These are phyloP conservation scores for Leptoclinus maculatus DNA, from an alignment of 2,797 vertebrate genomes.

Conservation along the genomic window DNA sequence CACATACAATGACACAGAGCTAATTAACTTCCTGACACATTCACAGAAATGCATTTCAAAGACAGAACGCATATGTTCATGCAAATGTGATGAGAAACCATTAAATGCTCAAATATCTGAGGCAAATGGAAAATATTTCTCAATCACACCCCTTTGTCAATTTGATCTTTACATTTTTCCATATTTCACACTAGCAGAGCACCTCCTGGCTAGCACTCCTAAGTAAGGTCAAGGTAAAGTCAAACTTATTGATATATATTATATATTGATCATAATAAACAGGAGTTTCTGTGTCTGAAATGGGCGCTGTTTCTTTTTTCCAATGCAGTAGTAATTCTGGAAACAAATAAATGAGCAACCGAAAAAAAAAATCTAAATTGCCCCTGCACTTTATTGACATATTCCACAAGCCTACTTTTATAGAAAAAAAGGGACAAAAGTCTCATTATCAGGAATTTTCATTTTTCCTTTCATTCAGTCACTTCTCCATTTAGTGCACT, in stretches of 20 bases:
- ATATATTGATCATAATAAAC: slow-evolving; percentile 37
- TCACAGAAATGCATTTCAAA: slow-evolving; percentile 80
- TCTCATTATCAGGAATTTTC: slow-evolving; percentile 41
- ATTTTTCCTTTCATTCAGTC: slow-evolving; percentile 45
- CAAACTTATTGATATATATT: slow-evolving; percentile 19
- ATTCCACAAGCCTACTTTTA: slow-evolving; percentile 19
- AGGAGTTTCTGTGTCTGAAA: slow-evolving; percentile 36
- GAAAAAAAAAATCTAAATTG: neutral
- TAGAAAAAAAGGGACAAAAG: slow-evolving; percentile 44
- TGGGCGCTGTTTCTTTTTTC: neutral
- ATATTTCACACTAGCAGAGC: slow-evolving; percentile 36
- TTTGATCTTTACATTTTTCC: slow-evolving; percentile 41
- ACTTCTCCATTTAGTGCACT: slow-evolving; percentile 35
- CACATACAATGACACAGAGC: slow-evolving; percentile 63
- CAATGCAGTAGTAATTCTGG: neutral
- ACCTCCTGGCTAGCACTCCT: slow-evolving; percentile 30
- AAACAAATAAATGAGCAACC: slow-evolving; percentile 18
- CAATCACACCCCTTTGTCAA: slow-evolving; percentile 49
- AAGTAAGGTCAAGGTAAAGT: slow-evolving; percentile 44
- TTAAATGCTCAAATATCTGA: slow-evolving; percentile 76
- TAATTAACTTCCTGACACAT: slow-evolving; percentile 84
- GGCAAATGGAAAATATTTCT: slow-evolving; percentile 64
- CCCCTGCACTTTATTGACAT: neutral
- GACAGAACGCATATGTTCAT: slow-evolving; percentile 84
- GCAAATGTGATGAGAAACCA: slow-evolving; percentile 81